These are phyloP conservation scores for Uria lomvia DNA, from an alignment of 2,113 vertebrate species.

Conservation along the genomic window DNA sequence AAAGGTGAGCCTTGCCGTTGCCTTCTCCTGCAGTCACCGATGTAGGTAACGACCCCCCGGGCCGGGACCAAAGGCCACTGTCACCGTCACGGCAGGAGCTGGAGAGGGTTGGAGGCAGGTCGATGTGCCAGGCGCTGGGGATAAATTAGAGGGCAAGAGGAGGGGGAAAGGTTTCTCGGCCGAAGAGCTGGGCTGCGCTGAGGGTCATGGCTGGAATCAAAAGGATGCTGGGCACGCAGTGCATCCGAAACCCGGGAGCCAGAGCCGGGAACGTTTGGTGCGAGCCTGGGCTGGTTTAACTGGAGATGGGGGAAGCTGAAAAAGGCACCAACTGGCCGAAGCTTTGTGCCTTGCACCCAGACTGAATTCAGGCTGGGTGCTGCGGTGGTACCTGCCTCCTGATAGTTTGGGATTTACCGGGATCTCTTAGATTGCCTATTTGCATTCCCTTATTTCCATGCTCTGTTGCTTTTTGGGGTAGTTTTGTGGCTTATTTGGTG, in stretches of 20 bases:
- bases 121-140: neutral
- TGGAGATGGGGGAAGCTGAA: rapidly evolving
- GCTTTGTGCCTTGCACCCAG: neutral
- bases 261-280: neutral
- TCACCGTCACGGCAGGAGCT: neutral
- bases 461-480: neutral
- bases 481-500: neutral
- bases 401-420: neutral
- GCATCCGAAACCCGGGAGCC: neutral
- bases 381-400: neutral
- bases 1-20: neutral
- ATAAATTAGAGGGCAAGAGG: neutral
- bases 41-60: neutral
- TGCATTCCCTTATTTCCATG: neutral
- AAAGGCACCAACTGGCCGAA: neutral
- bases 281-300: neutral
- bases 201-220: neutral
- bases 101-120: neutral
- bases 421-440: neutral
- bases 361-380: neutral
- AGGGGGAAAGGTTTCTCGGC: neutral
- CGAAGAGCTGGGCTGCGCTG: neutral
- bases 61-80: neutral
- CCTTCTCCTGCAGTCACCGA: neutral
- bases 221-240: rapidly evolving